Evolutionary conservation across 2,797 vertebrate genomes (phyloP), one percentile per base, ranked within the genome.

Genomic region (Crocodylus rhombifer): DNA sequence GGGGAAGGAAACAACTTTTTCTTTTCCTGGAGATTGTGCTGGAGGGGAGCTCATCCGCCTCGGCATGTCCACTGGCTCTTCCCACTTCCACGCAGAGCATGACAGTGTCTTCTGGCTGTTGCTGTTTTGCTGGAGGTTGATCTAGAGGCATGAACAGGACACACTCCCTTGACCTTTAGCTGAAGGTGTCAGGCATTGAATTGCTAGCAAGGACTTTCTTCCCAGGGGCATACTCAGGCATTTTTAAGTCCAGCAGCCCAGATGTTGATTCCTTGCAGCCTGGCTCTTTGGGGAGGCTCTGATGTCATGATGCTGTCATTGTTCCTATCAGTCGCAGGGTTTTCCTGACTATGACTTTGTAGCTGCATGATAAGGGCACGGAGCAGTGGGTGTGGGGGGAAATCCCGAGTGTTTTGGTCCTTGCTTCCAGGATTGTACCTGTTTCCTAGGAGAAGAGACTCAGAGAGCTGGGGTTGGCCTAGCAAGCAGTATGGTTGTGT

Each of bases 1-100:
- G 78, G 92, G 88, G 91, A 93, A 95, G 92, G 95, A 95, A 91
- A 88, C 75, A n/a, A 80, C 69, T 82, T 6, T 51, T 51, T 51
- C 42, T 94, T 92, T 93, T 90, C 78, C 88, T 86, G 60, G 16
- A 84, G 76, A 42, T 0, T 1, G 55, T 67, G 18, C 1, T 17
- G 62, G 78, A 84, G 93, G 62, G 80, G 77, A 56, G 79, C 93
- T 95, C 93, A 96, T 91, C 92, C 90, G 93, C 73, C 80, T 93
- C 73, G 91, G 91, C 36, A 71, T 36, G 23, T 23, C 25, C 36
- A 42, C 21, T 71, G 69, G 36, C 36, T 71, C 69, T 23, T 71
- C 14, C 69, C 21, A 4, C 33, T 71, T 71, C 65, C 6, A 21
- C 3, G 36, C 42, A 51, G 42, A 51, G 42, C 42, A 51, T 51